Evolutionary conservation across 2,113 vertebrate genomes (phyloP).

Genomic region (Oplegnathus fasciatus): DNA sequence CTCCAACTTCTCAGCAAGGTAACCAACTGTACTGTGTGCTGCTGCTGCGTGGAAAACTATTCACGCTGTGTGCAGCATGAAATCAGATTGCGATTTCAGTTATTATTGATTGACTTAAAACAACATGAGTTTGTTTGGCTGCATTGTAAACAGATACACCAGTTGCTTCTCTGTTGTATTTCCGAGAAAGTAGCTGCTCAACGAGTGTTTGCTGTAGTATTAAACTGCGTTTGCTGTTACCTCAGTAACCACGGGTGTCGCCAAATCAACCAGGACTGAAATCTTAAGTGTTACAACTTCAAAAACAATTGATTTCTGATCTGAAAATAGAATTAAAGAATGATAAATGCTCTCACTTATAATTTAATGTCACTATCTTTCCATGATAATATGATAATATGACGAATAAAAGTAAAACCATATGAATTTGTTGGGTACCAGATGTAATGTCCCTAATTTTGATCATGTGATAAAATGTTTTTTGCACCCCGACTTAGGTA

Average conservation of each 20-base stretch:
- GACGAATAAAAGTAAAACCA: not conserved
- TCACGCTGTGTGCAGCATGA: not conserved
- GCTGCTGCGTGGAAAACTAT: not conserved
- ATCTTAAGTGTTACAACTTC: not conserved
- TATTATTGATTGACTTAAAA: conserved; percentile 20
- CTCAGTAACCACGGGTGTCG: not conserved
- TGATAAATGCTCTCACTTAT: not conserved
- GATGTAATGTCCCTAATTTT: not conserved
- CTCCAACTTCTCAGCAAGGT: not conserved
- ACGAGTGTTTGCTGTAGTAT: not conserved
- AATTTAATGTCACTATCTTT: no score
- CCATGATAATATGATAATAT: not conserved
- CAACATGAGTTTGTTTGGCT: conserved; percentile 2
- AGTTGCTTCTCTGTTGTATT: conserved; percentile 1
- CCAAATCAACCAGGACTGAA: not conserved
- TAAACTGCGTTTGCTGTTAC: not conserved
- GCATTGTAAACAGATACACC: not conserved
- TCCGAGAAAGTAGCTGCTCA: conserved; percentile 6
- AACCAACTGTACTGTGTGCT: not conserved
- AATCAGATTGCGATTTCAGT: conserved; percentile 2
- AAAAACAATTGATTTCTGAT: not conserved
- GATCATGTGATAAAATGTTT: not conserved
- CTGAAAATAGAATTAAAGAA: not conserved
- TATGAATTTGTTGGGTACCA: not conserved
- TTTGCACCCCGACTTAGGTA: not conserved